Evolutionary conservation across 1,140 invertebrate genomes (phyloP).

Genomic region (Neotoxoptera formosana): DNA sequence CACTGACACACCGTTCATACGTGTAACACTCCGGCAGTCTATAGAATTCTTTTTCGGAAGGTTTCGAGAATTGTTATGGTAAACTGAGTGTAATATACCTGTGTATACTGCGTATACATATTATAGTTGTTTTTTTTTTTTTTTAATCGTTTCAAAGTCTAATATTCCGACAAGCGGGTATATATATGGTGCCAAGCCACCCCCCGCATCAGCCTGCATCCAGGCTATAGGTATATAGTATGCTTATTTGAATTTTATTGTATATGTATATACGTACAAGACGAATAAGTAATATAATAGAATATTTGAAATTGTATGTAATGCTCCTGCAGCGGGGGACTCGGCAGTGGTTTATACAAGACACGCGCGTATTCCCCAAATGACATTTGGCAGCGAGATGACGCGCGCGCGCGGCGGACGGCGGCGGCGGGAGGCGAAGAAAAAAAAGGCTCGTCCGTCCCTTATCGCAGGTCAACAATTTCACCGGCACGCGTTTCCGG

Average conservation of each 20-base stretch:
- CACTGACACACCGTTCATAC: not conserved
- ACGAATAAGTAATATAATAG: not conserved
- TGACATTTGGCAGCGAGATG: not conserved
- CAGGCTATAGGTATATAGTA: not conserved
- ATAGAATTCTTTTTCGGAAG: too few species aligned
- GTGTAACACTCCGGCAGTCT: not conserved
- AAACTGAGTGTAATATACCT: too few species aligned
- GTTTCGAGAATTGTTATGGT: too few species aligned
- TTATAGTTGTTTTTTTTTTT: not conserved
- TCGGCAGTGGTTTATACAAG: not conserved
- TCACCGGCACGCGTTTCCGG: constrained; percentile 29
- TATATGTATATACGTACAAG: not conserved
- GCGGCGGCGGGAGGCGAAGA: not conserved
- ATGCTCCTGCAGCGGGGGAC: not conserved
- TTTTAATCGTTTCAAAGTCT: not conserved
- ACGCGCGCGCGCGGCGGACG: not conserved
- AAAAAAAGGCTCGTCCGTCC: constrained; percentile 29
- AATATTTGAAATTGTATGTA: constrained; percentile 30
- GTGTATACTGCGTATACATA: too few species aligned
- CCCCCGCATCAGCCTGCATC: too few species aligned
- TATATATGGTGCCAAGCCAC: not conserved
- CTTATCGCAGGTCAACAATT: constrained; percentile 48
- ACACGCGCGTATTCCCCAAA: not conserved
- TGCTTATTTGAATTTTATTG: not conserved
- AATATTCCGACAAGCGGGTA: not conserved